Base-by-base conservation (phyloP, 2,797 vertebrate species). In the Arrhamphus sclerolepis region DNA sequence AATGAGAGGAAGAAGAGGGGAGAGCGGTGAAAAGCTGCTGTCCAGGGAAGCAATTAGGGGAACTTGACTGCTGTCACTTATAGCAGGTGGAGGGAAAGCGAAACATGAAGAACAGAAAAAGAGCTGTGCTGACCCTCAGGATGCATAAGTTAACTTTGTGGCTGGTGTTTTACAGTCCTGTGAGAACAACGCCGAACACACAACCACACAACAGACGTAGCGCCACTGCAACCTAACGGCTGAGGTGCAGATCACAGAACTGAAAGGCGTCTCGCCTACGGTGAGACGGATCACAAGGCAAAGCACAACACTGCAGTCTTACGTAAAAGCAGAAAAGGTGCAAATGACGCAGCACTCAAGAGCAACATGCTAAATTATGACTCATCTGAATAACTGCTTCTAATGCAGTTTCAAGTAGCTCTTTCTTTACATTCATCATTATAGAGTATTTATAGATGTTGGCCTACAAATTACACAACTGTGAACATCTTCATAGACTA, bases 11-110 rank as follows among this genome's bases (percentile, higher is more conserved):
- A 19, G 43, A 44, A 29, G 42, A 51, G 62, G 54, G 16, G 19
- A 46, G 29, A 59, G 56, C 7, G 20, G 70, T 63, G 78, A 85
- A 75, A 84, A 80, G 65, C 69, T 83, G 74, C 77, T 71, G 74
- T 86, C 84, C 85, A 72, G 79, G 81, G 82, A 86, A 75, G 70
- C 80, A 85, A 86, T 84, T 87, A 85, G 62, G 80, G 9, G 21
- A 63, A 84, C 52, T 79, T 41, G 13, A 54, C 49, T 62, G 71
- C 63, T 81, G 76, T 79, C 74, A 75, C 66, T 78, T 58, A 66
- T 58, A 60, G 75, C 55, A 51, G 59, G 57, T 69, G 44, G 61
- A 74, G 0, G 10, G 51, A 54, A 75, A 62, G 50, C 14, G 71
- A 72, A 75, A 75, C 62, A 51, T 14, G 54, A 60, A 53, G 54